phyloP scores from a whole-genome alignment of 2,113 vertebrate species.

The Oncorhynchus clarkii region DNA sequence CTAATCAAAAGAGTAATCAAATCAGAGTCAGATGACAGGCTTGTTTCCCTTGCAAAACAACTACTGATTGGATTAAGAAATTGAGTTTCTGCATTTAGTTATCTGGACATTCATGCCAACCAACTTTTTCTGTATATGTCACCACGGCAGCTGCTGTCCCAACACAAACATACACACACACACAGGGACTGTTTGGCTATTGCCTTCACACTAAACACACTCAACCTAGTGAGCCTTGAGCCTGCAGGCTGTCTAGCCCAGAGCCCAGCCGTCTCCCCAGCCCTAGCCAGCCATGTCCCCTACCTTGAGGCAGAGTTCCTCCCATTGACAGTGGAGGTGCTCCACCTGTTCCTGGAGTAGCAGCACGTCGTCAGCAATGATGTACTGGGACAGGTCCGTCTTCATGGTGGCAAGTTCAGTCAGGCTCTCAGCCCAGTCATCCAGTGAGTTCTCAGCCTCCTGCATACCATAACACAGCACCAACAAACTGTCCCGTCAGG shows the following conservation, averaged over 20 bases:
- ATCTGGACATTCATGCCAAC: neutral
- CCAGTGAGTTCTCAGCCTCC: conserved; percentile 56
- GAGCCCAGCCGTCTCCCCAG: conserved; percentile 9
- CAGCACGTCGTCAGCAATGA: conserved; percentile 79
- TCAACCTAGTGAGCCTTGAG: neutral
- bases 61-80: conserved; percentile 1
- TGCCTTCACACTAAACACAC: conserved; percentile 1
- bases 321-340: conserved; percentile 80
- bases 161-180: neutral
- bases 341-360: conserved; percentile 84
- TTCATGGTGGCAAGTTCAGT: conserved; percentile 80
- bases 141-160: neutral
- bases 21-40: neutral
- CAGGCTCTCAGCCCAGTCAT: conserved; percentile 80
- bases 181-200: neutral
- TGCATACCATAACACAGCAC: conserved; percentile 11
- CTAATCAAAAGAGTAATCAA: neutral
- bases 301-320: conserved; percentile 77
- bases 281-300: neutral
- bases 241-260: neutral
- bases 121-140: neutral
- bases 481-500: neutral
- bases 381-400: conserved; percentile 76
- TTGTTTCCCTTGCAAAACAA: neutral
- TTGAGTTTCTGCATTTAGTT: neutral